phyloP scores from a whole-genome alignment of 2,888 invertebrate genomes.

The Lordiphosa fenestrarum region DNA sequence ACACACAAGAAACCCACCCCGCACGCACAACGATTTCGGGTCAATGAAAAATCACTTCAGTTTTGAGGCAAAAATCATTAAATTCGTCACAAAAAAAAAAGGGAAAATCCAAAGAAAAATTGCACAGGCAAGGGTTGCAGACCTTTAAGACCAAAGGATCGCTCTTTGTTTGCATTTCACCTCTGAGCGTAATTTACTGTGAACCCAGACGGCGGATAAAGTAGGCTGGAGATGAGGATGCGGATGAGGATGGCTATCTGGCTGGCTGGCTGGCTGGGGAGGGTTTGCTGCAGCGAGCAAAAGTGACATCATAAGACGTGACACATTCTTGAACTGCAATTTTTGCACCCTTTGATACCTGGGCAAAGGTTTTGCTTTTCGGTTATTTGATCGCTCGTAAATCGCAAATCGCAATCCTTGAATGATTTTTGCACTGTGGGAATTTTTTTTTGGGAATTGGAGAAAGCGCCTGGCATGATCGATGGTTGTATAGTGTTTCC shows the following conservation, averaged over 20 bases:
- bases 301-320: slow-evolving; percentile 78
- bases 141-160: slow-evolving; percentile 41
- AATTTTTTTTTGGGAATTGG: slow-evolving; percentile 55
- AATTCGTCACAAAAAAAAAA: slow-evolving; percentile 63
- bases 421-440: slow-evolving; percentile 68
- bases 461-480: slow-evolving; percentile 47
- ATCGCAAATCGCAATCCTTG: slow-evolving; percentile 49
- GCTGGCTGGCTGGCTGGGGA: slow-evolving; percentile 19
- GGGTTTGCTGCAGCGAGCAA: slow-evolving; percentile 43
- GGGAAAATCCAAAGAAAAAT: slow-evolving; percentile 35
- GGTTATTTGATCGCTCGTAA: slow-evolving; percentile 77
- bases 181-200: slow-evolving; percentile 77
- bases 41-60: slow-evolving; percentile 68
- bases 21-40: slow-evolving; percentile 23
- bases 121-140: slow-evolving; percentile 62
- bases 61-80: slow-evolving; percentile 73
- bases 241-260: slow-evolving; percentile 37
- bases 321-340: slow-evolving; percentile 65
- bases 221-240: slow-evolving; percentile 32
- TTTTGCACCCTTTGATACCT: slow-evolving; percentile 76
- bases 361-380: slow-evolving; percentile 24
- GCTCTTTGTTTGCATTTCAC: slow-evolving; percentile 74
- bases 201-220: slow-evolving; percentile 59
- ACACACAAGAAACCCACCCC: slow-evolving; percentile 56
- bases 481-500: slow-evolving; percentile 60